A percentile compares a stretch with the other conserved stretches of the same genome.
Evolutionary conservation across 2,113 vertebrate species (phyloP).

Genomic region (Arizona elegans): DNA sequence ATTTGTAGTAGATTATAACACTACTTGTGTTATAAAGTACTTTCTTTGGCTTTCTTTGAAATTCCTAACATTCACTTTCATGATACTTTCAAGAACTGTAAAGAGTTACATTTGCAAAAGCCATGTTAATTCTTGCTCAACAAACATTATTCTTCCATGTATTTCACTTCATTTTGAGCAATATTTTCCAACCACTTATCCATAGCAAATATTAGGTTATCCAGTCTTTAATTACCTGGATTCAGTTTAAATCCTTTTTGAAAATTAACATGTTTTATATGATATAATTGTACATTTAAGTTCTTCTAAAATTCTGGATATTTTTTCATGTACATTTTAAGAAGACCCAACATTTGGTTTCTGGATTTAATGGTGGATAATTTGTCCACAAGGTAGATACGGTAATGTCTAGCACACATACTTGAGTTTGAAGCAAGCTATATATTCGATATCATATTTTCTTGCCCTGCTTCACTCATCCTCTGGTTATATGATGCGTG

Average conservation of each 20-base stretch:
- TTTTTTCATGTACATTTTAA: not conserved
- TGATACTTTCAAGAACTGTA: not conserved
- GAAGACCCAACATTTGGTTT: not conserved
- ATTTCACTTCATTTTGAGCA: not conserved
- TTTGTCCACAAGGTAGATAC: not conserved
- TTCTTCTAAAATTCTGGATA: not conserved
- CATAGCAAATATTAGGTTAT: not conserved
- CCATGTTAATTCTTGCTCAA: not conserved
- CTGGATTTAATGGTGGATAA: not conserved
- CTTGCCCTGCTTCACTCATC: not conserved
- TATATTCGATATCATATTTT: not conserved
- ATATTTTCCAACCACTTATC: not conserved
- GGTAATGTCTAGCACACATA: not conserved
- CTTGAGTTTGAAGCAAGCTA: not conserved
- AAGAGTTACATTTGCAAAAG: not conserved
- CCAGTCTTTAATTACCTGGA: not conserved
- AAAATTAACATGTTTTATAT: not conserved
- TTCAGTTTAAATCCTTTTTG: not conserved
- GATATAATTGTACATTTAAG: not conserved
- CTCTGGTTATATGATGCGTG: not conserved
- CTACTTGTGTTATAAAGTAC: not conserved
- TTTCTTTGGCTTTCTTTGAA: not conserved
- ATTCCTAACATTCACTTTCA: not conserved
- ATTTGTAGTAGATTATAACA: not conserved
- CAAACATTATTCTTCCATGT: not conserved